Base-by-base conservation (phyloP, 2,797 vertebrate species). In the Megalops cyprinoides region DNA sequence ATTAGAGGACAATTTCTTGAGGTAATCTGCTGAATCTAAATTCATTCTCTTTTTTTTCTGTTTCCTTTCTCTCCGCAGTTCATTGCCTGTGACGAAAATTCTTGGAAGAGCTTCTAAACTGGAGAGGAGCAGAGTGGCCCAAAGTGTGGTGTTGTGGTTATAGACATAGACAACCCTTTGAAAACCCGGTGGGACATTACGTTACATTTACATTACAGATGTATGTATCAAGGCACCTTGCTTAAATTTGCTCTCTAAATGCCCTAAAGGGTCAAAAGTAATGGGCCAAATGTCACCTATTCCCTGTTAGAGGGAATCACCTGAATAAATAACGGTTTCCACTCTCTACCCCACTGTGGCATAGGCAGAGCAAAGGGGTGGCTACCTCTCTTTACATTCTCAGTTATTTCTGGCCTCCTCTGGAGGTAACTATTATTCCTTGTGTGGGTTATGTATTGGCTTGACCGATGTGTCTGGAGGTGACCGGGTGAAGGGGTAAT, bases 1-100 rank as follows among this genome's bases (percentile, higher is more conserved):
- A 76, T 79, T 76, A 65, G 71, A 65, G 77, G 48, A 82, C 77
- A 75, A 55, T 78, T 69, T 76, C 60, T 82, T 65, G 49, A 79
- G 48, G 48, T 77, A 62, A 79, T 82, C 81, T 79, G 71, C 44
- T 58, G 39, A 76, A 79, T 76, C 42, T 37, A 76, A 76, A 79
- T 76, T 77, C 9, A 55, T 75, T 65, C 74, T 12, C 42, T 25
- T 42, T 42, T 18, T 42, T 67, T 55, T 55, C 55, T 10, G 1
- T 20, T 65, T 23, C 9, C 10, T 39, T 44, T 28, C 55, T 58
- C 25, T 39, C 23, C 42, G 34, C 10, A 55, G 56, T 67, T 44
- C 58, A 49, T 56, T 67, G 44, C 25, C 60, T 49, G 23, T 12
- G 44, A 55, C 46, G 46, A 67, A 62, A 8, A 77, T 58, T 12